Base-by-base conservation (phyloP, 1,140 invertebrate species). In the Dinothrombium tinctorium region DNA sequence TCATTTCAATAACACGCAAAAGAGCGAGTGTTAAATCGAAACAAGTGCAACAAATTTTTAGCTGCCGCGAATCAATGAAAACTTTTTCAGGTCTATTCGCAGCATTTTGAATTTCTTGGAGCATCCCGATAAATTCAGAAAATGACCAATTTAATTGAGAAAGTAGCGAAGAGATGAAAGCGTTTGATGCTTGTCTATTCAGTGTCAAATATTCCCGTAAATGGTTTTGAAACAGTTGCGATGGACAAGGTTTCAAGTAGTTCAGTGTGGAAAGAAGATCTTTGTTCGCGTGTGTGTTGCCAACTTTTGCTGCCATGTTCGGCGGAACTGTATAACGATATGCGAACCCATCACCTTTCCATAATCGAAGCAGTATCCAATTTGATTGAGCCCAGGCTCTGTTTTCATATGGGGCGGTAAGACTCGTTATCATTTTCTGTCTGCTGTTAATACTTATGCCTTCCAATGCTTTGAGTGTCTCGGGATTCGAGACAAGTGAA, bases 101-200 rank as follows among this genome's bases (percentile, higher is more conserved):
- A 20, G 55, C 55, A 48, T 68, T 66, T 59, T 75, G 59, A 57
- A 74, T 67, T 71, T 82, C 77, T 58, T 82, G 78, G 44, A 82
- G 61, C 64, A 82, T 71, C 14, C 75, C 70, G 48, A 82, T 77
- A 46, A 84, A 82, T 50, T 84, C 78, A 0, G 79, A 83, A 50
- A 82, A 83, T 0, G 76, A 73, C 78, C 79, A 84, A 55, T 84
- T 84, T 0, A 82, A 56, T 47, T 83, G 77, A 55, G 74, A 79
- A 0, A 84, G 58, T 1, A 84, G 53, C 0, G 74, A 79, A 53
- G 82, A 79, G 1, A 84, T 56, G 51, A 77, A 81, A 2, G 64
- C 58, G 0, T 65, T 68, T 1, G 73, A 66, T 2, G 58, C 39
- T 7, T 65, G 51, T 33, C 60, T 56, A 46, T 67, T 50, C n/a